Base-by-base conservation (phyloP, 2,888 invertebrate species). In the Oxystoma pomonae region DNA sequence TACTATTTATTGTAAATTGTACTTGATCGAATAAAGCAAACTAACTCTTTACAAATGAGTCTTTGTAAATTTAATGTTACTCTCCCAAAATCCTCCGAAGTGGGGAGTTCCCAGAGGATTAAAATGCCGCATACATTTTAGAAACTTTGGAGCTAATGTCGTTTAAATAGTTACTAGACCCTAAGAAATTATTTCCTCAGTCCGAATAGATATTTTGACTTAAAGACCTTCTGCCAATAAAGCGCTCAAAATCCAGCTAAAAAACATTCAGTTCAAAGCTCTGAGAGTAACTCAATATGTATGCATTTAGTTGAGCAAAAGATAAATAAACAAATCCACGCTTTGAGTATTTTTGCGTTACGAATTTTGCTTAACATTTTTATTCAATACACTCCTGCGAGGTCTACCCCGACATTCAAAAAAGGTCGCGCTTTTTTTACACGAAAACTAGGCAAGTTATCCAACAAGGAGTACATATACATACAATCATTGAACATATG, bases 111-210 rank as follows among this genome's bases (percentile, higher is more conserved):
- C 58, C 3, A 50, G 50, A 5, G 58, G 58, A 58, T 58, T 58
- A 49, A 58, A 58, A 50, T 49, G 22, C 58, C 58, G 52, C n/a
- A n/a, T n/a, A n/a, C n/a, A n/a, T n/a, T n/a, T n/a, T n/a, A n/a
- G n/a, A n/a, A n/a, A n/a, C n/a, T n/a, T n/a, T n/a, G n/a, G n/a
- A n/a, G n/a, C n/a, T n/a, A 49, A 49, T 58, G n/a, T 58, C 19
- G 17, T 21, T 58, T 5, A 58, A 50, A n/a, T 58, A 22, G n/a
- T 58, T 58, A 16, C 17, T 58, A 16, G 61, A 22, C 9, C 61
- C 61, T 19, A 61, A 1, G 52, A 61, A 51, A 50, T 61, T 61
- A 3, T 57, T 61, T 18, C 61, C 58, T 18, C 61, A 61, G 57
- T 61, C 58, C 5, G 20, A 52, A 16, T 58, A 61, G n/a, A 61